Evolutionary conservation across 2,797 vertebrate genomes (phyloP), one percentile per base, ranked within the genome.

Genomic region (Coregonus suidteri): DNA sequence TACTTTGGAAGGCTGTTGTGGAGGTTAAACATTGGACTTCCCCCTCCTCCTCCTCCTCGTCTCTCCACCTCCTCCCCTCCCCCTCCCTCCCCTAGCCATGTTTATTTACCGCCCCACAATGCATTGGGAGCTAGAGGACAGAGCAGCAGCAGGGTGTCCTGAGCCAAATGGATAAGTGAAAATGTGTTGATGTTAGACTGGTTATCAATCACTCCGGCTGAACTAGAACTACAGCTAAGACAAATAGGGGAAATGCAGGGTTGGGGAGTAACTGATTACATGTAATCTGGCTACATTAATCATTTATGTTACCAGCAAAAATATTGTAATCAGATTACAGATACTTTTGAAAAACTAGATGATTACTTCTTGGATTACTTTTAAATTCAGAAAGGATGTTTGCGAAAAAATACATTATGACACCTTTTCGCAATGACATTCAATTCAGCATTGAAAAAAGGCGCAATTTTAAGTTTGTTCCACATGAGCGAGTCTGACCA

Each of bases 91-190:
- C 86, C 75, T 81, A 71, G 78, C 77, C 81, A 78, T 91, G 86
- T 90, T 90, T 92, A 84, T 88, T 88, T 87, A 84, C 84, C 74
- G 71, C 82, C 88, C 89, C 90, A 91, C 82, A 91, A 91, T 91
- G 90, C 90, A 89, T 78, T 81, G 86, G 85, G 86, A 87, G 77
- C 15, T 47, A 81, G 64, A 53, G 73, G 2, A 64, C 71, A 0
- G n/a, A 59, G 15, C 82, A 89, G 87, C 83, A 89, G 87, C 83
- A 89, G 85, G 88, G 87, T 86, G 84, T 82, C 80, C 84, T 86
- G 82, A 85, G 81, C 88, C 87, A 89, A 90, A 89, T 89, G 89
- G 87, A 86, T 79, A 71, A 78, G 73, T 13, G 14, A 72, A 37
- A 53, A 54, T 25, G 30, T 85, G 88, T 90, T 91, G 88, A 88